Conservation (phyloP, 2,797 vertebrate genomes). For the Pangasius mekongensis region DNA sequence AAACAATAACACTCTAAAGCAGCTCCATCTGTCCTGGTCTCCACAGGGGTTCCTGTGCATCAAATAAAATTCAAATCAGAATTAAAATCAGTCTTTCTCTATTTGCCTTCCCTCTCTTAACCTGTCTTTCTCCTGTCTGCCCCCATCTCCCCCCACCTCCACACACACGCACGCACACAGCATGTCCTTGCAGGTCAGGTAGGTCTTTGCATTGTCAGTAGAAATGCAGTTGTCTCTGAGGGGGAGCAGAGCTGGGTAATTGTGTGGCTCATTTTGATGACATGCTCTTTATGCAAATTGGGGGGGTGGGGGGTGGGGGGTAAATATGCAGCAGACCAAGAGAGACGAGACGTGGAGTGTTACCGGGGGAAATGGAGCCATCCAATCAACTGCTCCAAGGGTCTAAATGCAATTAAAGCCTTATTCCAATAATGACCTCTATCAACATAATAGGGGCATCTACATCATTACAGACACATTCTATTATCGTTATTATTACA, state of each 20-base stretch:
- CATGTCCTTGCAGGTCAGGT: conserved; percentile 55
- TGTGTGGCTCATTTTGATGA: conserved; percentile 62
- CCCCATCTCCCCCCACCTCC: conserved; percentile 51
- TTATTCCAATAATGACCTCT: conserved; percentile 60
- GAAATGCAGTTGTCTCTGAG: conserved; percentile 50
- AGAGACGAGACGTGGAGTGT: conserved; percentile 37
- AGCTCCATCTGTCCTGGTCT: conserved; percentile 48
- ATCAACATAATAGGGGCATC: conserved; percentile 55
- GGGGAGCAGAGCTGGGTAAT: conserved; percentile 57
- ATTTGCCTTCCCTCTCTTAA: conserved; percentile 39
- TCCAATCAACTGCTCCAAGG: conserved; percentile 57
- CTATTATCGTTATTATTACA: conserved; percentile 57
- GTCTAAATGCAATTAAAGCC: conserved; percentile 60
- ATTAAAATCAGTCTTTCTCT: conserved; percentile 43
- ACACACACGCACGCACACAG: not conserved
- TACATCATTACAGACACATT: conserved; percentile 59
- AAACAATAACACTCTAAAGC: conserved; percentile 46
- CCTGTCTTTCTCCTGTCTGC: conserved; percentile 42
- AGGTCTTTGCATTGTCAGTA: conserved; percentile 50
- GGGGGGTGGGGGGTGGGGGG: not conserved
- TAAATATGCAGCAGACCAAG: conserved; percentile 39
- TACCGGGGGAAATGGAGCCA: conserved; percentile 49
- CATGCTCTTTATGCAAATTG: conserved; percentile 63
- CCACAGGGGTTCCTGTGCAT: conserved; percentile 47
- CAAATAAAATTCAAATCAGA: conserved; percentile 55